Evolutionary conservation across 2,797 vertebrate genomes (phyloP).

Genomic region (Austrolebias charrua): DNA sequence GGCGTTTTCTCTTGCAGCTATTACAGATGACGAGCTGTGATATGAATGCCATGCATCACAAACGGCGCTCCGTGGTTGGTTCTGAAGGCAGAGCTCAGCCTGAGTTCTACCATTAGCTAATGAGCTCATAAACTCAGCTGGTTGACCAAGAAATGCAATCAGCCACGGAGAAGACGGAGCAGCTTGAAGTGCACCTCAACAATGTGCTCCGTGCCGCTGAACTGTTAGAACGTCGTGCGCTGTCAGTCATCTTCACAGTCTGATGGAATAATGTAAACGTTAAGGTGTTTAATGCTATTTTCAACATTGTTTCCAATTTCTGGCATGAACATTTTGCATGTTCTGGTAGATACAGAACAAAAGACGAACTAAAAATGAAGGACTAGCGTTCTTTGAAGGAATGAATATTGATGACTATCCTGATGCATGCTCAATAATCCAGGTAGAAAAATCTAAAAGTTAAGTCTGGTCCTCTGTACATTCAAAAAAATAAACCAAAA

Average conservation of each 20-base stretch:
- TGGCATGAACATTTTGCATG: no score
- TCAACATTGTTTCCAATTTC: not conserved
- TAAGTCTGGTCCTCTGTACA: no score
- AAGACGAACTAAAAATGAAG: no score
- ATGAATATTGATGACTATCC: not conserved
- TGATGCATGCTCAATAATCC: no score
- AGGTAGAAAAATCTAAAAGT: no score
- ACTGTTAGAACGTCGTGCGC: conserved; percentile 17
- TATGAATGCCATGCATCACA: conserved; percentile 64
- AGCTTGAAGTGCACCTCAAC: conserved; percentile 36
- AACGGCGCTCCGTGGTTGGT: conserved; percentile 58
- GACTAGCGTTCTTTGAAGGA: not conserved
- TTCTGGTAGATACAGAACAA: no score
- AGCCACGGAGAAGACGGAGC: conserved; percentile 42
- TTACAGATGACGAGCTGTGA: conserved; percentile 59
- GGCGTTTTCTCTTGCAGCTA: conserved; percentile 48
- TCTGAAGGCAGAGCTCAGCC: conserved; percentile 46
- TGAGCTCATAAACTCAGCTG: conserved; percentile 74
- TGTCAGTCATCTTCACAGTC: conserved; percentile 24
- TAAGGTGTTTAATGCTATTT: conserved; percentile 1
- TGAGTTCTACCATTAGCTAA: conserved; percentile 74
- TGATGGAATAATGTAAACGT: conserved; percentile 13
- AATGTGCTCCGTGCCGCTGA: conserved; percentile 15
- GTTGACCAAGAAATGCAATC: conserved; percentile 62
- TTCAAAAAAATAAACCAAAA: no score